phyloP scores from a whole-genome alignment of 1,140 invertebrate genomes.

The Euwallacea fornicatus region DNA sequence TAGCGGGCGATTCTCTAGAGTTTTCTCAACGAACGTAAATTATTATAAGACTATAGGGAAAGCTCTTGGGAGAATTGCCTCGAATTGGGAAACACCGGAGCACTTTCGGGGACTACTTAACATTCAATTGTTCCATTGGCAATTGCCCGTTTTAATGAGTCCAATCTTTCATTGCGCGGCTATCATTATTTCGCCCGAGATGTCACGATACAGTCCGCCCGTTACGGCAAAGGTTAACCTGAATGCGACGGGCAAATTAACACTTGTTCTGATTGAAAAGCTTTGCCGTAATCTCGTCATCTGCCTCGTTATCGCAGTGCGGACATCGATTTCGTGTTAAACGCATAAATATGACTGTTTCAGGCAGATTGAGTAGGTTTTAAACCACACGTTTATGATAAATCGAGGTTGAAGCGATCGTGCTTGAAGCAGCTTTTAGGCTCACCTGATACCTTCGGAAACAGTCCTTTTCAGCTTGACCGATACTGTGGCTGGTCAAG shows the following conservation, averaged over 20 bases:
- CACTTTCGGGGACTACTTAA: conserved; percentile 31
- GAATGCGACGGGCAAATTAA: conserved; percentile 20
- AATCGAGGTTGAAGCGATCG: too few species aligned
- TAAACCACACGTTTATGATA: too few species aligned
- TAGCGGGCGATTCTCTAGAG: background rate
- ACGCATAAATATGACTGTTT: too few species aligned
- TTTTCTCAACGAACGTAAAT: too few species aligned
- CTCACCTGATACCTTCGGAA: too few species aligned
- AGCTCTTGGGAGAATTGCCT: background rate
- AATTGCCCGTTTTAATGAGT: conserved; percentile 36
- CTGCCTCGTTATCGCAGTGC: background rate
- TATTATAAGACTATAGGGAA: background rate
- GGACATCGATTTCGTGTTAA: too few species aligned
- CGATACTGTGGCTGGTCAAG: too few species aligned
- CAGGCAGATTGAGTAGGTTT: too few species aligned
- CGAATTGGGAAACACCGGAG: conserved; percentile 25
- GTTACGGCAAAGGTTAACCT: conserved; percentile 17
- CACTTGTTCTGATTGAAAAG: conserved; percentile 17
- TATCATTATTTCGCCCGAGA: conserved; percentile 25
- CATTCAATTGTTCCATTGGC: conserved; percentile 34
- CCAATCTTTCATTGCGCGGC: conserved; percentile 28
- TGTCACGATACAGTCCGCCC: conserved; percentile 24
- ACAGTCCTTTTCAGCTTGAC: too few species aligned
- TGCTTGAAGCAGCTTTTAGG: too few species aligned
- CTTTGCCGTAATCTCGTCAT: background rate